Conservation (phyloP, 2,888 invertebrate species). For the Caenorhabditis sinica region DNA sequence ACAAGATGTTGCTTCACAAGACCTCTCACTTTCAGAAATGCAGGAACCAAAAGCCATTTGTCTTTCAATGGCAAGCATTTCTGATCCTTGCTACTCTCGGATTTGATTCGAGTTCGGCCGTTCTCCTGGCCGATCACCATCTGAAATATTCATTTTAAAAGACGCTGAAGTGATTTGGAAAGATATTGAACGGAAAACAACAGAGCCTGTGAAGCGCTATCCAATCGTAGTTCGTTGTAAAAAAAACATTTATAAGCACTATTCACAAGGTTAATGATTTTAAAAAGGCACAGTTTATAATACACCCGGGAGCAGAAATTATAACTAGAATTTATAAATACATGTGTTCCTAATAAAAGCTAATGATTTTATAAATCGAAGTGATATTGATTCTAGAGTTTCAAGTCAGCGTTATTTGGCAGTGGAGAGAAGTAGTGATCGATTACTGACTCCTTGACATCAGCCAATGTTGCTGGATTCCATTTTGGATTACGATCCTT, state of each 20-base stretch:
- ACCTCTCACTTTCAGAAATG: slow-evolving; percentile 95
- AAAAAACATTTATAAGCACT: slow-evolving; percentile 7
- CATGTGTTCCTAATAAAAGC: slow-evolving; percentile 39
- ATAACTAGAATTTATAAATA: slow-evolving; percentile 35
- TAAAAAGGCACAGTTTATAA: slow-evolving; percentile 49
- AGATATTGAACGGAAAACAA: slow-evolving; percentile 17
- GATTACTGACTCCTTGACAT: slow-evolving; percentile 86
- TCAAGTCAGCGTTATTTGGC: slow-evolving; percentile 73
- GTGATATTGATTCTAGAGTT: slow-evolving; percentile 35
- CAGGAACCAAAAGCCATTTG: slow-evolving; percentile 96
- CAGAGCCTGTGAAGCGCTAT: background rate
- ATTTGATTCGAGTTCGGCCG: slow-evolving; percentile 47
- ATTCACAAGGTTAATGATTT: slow-evolving; percentile 28
- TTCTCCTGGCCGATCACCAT: slow-evolving; percentile 54
- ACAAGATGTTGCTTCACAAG: slow-evolving; percentile 98
- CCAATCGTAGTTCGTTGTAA: too few relatives aligned
- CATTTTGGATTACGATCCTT: slow-evolving; percentile 95
- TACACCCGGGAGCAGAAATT: slow-evolving; percentile 31
- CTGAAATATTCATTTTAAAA: slow-evolving; percentile 35
- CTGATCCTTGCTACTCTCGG: slow-evolving; percentile 56
- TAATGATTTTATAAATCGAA: slow-evolving; percentile 1
- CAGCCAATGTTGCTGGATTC: slow-evolving; percentile 90
- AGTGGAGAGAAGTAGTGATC: slow-evolving; percentile 79
- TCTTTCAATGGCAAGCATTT: slow-evolving; percentile 86
- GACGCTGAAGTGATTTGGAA: background rate